phyloP scores from a whole-genome alignment of 2,113 vertebrate genomes.

The Gymnarchus niloticus region DNA sequence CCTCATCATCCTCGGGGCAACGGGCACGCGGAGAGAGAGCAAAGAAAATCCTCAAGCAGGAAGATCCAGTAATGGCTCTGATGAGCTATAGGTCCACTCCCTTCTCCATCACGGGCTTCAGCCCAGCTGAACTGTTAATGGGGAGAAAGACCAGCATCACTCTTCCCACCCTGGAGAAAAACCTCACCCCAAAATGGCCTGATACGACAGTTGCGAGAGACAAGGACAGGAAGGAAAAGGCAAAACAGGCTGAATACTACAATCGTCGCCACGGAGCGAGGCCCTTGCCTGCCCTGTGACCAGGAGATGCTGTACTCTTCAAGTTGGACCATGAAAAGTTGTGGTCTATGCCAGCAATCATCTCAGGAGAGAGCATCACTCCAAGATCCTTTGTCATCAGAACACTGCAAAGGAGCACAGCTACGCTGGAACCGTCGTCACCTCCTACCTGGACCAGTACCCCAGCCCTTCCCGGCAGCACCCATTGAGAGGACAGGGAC shows the following conservation, averaged over 20 bases:
- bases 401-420: constrained; percentile 17
- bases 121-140: constrained; percentile 12
- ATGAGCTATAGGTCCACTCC: constrained; percentile 24
- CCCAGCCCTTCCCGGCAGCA: not conserved
- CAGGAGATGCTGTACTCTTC: constrained; percentile 9
- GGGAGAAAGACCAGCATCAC: not conserved
- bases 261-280: constrained; percentile 21
- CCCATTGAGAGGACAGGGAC: not conserved
- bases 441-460: constrained; percentile 18
- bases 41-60: constrained; percentile 16
- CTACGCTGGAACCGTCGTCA: constrained; percentile 7
- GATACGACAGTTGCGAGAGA: not conserved
- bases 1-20: constrained; percentile 33
- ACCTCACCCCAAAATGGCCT: not conserved
- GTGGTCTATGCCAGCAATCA: constrained; percentile 12
- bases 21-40: constrained; percentile 24
- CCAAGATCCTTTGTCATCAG: constrained; percentile 24
- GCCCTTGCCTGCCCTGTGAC: constrained; percentile 8
- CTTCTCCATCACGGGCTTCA: not conserved
- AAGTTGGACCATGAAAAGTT: constrained; percentile 24
- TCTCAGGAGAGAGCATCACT: constrained; percentile 10
- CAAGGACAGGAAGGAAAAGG: not conserved
- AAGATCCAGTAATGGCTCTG: constrained; percentile 2
- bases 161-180: not conserved
- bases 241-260: constrained; percentile 18